These are phyloP conservation scores for Stictocephala bisonia DNA, from an alignment of 2,888 invertebrate species.

Conservation along the genomic window DNA sequence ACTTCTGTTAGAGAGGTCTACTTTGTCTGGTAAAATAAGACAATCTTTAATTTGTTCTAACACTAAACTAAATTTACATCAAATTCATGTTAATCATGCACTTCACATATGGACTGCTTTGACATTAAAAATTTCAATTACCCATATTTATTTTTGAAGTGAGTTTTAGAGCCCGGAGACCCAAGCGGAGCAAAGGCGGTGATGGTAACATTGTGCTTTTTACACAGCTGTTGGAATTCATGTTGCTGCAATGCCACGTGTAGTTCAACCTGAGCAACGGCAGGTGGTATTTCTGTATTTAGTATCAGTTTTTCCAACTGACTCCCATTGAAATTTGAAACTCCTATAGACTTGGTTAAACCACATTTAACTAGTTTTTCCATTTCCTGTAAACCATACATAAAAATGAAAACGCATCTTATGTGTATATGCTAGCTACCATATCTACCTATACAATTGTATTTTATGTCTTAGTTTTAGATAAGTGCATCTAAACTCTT, in stretches of 20 bases:
- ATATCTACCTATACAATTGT: too few relatives aligned
- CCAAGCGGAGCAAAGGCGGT: slow-evolving; percentile 80
- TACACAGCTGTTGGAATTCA: slow-evolving; percentile 72
- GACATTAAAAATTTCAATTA: slow-evolving; percentile 65
- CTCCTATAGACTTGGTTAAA: slow-evolving; percentile 75
- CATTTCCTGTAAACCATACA: slow-evolving; percentile 69
- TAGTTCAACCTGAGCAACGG: slow-evolving; percentile 78
- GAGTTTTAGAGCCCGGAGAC: slow-evolving; percentile 75
- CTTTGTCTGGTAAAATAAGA: too few relatives aligned
- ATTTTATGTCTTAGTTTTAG: too few relatives aligned
- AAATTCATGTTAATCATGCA: too few relatives aligned
- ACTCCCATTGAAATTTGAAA: slow-evolving; percentile 81
- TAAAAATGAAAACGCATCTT: too few relatives aligned
- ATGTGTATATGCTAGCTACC: too few relatives aligned
- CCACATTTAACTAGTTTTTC: slow-evolving; percentile 76
- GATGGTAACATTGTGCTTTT: slow-evolving; percentile 71
- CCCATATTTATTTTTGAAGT: slow-evolving; percentile 73
- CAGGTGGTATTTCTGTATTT: slow-evolving; percentile 73
- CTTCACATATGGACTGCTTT: too few relatives aligned
- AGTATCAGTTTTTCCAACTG: slow-evolving; percentile 76
- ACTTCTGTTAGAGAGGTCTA: too few relatives aligned
- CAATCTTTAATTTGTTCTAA: too few relatives aligned
- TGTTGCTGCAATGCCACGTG: slow-evolving; percentile 82
- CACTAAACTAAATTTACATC: neutral
- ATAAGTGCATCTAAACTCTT: too few relatives aligned